Evolutionary conservation across 92 coral and sea anemone species (phyloP), one percentile per base, ranked within the genome.

Genomic region (Meandrina meandrites): DNA sequence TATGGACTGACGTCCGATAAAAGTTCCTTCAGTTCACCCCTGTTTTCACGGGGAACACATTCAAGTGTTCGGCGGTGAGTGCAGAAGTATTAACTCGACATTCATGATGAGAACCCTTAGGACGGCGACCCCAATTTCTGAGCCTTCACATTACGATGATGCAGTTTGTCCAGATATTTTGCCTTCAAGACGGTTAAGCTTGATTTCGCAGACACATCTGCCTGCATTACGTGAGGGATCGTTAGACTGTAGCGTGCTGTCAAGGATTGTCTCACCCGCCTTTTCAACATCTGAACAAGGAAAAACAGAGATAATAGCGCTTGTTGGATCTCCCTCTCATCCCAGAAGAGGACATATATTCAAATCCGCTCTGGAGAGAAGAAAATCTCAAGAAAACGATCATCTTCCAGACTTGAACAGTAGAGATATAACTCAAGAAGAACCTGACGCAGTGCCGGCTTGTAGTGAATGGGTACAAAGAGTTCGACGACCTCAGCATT

Each of bases 181-280:
- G 64, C 62, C 75, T 57, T 77, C 76, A 28, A 76, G 82, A 62
- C 27, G 76, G 57, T 47, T 50, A 27, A 53, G 71, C 19, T 22
- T 77, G 34, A 5, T 54, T 22, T 27, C 88, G 34, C 34, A 34
- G 18, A 28, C 56, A 3, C 82, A 85, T 85, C 78, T 85, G 11
- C 88, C 88, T n/a, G 37, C 88, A 3, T 66, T 85, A 76, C 35
- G 47, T 14, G 88, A 85, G 76, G 76, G 75, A 24, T 76, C 81
- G 9, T 32, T 40, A 75, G 82, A 84, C 42, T 40, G 81, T 34
- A 83, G 53, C 50, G 50, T 6, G 47, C 76, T 75, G 71, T 27
- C 80, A 83, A 83, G 34, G 70, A 74, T 71, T 37, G 19, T 47
- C 27, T 28, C 88, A 45, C 88, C 82, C 27, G 88, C 47, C 22